phyloP scores from a whole-genome alignment of 1,140 invertebrate genomes.

The Drosophila kohkoa region DNA sequence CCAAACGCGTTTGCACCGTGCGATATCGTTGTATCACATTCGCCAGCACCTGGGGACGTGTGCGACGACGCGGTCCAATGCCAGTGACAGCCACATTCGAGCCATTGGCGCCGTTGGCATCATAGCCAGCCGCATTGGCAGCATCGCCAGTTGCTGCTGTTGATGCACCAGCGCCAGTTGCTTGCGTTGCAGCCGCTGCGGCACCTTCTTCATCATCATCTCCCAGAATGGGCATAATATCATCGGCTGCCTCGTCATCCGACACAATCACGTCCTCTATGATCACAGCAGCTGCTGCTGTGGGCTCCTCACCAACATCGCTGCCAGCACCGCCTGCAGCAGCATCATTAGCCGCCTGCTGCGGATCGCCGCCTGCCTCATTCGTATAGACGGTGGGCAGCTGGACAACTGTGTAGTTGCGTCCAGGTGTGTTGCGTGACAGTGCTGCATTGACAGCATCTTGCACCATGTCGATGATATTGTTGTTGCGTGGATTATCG shows the following conservation, averaged over 20 bases:
- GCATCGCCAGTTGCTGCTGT: slow-evolving; percentile 12
- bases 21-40: slow-evolving; percentile 87
- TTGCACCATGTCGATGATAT: slow-evolving; percentile 82
- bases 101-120: slow-evolving; percentile 14
- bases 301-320: slow-evolving; percentile 60
- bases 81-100: slow-evolving; percentile 31
- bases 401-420: slow-evolving; percentile 80
- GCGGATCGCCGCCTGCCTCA: slow-evolving; percentile 45
- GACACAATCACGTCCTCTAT: slow-evolving; percentile 72
- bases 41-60: slow-evolving; percentile 87
- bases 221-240: slow-evolving; percentile 25
- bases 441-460: slow-evolving; percentile 82
- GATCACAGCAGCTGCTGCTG: slow-evolving; percentile 67
- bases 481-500: slow-evolving; percentile 81
- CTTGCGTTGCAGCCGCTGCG: background rate
- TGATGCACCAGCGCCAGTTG: background rate
- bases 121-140: slow-evolving; percentile 4
- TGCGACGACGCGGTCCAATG: slow-evolving; percentile 72
- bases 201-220: slow-evolving; percentile 34
- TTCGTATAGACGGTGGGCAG: slow-evolving; percentile 74
- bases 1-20: slow-evolving; percentile 87
- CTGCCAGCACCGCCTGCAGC: slow-evolving; percentile 12
- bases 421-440: slow-evolving; percentile 67
- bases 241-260: slow-evolving; percentile 64
- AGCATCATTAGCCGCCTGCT: slow-evolving; percentile 16